Base-by-base conservation (phyloP, 2,113 vertebrate species). In the Lethenteron camtschaticum region DNA sequence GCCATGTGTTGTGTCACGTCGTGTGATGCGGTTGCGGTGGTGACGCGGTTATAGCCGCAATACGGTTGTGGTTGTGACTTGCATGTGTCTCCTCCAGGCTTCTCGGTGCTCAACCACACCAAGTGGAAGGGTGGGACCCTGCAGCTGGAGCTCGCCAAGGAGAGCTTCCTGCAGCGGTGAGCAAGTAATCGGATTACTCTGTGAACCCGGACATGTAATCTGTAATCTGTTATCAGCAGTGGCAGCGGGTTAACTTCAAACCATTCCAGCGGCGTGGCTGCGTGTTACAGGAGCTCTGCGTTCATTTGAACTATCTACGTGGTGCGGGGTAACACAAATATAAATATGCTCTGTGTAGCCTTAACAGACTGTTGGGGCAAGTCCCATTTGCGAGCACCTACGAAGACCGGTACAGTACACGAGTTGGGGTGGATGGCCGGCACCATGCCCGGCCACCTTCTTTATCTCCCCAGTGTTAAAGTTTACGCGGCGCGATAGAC, bases 61-160 rank as follows among this genome's bases (percentile, higher is more conserved):
- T 3, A 3, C 20, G 24, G 24, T 41, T 41, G 24, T 41, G 24
- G 24, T 41, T 41, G 41, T 41, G 41, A 41, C 41, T 41, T 41
- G 41, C 5, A 41, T 63, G 73, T 76, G 10, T 55, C 75, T 77
- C 72, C 71, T 70, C 57, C 70, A 97, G 94, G 94, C 76, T 59
- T 90, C 74, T 87, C 85, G 1, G 2, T 84, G 74, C 78, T 97
- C 75, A 96, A 95, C 78, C 90, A 88, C 78, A 83, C 89, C 56
- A 89, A 85, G 77, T 96, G 90, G 94, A 96, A 94, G 80, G 90
- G 89, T 68, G 87, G 86, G 70, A 87, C 84, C 1, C 77, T 99
- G 69, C 85, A 94, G 76, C 89, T 99, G 68, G 87, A 96, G 78
- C 70, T 81, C 56, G 94, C 94, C 70, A 95, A 87, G 75, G 88